A percentile compares a stretch with the other conserved stretches of the same genome.
phyloP scores from a whole-genome alignment of 92 coral and sea anemone genomes.

The Muricea muricata region DNA sequence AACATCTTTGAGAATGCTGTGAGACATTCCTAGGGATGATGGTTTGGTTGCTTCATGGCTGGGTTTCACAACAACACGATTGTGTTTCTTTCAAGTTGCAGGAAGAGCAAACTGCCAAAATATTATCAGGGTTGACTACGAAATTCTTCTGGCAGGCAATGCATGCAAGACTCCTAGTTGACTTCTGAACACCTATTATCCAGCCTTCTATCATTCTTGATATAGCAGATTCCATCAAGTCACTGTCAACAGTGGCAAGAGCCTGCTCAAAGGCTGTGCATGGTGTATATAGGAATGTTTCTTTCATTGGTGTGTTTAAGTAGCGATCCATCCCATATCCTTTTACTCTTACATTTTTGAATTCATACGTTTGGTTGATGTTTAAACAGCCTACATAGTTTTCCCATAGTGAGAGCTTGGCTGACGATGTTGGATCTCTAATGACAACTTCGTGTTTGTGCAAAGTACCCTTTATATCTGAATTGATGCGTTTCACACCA shows the following conservation, averaged over 20 bases:
- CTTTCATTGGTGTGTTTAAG: constrained; percentile 42
- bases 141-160: constrained; percentile 27
- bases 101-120: constrained; percentile 20
- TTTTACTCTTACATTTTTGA: constrained; percentile 28
- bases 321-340: constrained; percentile 24
- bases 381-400: constrained; percentile 21
- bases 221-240: constrained; percentile 33
- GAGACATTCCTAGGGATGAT: neutral
- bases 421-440: constrained; percentile 30
- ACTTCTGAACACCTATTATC: constrained; percentile 31
- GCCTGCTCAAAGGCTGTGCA: constrained; percentile 36
- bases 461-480: constrained; percentile 19
- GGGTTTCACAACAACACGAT: neutral
- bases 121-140: neutral
- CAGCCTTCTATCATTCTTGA: constrained; percentile 28
- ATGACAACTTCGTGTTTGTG: constrained; percentile 34
- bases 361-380: constrained; percentile 13
- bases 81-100: constrained; percentile 14
- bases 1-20: constrained; percentile 21
- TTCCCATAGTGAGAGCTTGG: constrained; percentile 39
- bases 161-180: constrained; percentile 22
- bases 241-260: constrained; percentile 41
- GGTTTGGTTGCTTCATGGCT: neutral
- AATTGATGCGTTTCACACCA: constrained; percentile 21
- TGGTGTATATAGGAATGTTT: constrained; percentile 27